phyloP scores from a whole-genome alignment of 1,140 invertebrate genomes.

The Fopius arisanus region DNA sequence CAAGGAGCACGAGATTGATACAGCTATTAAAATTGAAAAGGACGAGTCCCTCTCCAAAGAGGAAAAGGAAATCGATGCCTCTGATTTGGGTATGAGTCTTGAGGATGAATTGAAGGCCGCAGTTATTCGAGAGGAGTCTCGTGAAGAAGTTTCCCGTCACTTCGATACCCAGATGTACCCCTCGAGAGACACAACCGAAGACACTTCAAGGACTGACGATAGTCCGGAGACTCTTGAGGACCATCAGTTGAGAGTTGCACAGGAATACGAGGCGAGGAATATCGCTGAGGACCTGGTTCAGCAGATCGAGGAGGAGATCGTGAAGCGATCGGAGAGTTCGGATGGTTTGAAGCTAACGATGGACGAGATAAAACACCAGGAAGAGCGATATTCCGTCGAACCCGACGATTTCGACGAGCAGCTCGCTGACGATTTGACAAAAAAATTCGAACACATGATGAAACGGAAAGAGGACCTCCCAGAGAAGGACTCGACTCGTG shows the following conservation, averaged over 20 bases:
- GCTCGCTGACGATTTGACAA: conserved; percentile 55
- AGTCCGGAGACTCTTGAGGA: conserved; percentile 42
- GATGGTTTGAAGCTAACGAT: conserved; percentile 35
- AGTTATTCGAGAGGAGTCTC: conserved; percentile 40
- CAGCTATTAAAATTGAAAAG: conserved; percentile 47
- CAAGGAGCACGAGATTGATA: conserved; percentile 47
- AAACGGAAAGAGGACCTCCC: conserved; percentile 30
- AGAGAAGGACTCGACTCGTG: conserved; percentile 43
- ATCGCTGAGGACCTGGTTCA: conserved; percentile 54
- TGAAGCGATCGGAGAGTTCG: conserved; percentile 44
- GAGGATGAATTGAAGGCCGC: conserved; percentile 33
- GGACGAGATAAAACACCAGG: conserved; percentile 39
- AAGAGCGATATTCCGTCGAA: conserved; percentile 36
- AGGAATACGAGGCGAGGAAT: conserved; percentile 50
- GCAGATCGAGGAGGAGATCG: conserved; percentile 56
- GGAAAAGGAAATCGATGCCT: background rate
- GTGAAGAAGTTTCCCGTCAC: conserved; percentile 35
- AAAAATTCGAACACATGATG: conserved; percentile 53
- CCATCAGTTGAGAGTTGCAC: conserved; percentile 39
- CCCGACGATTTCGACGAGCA: conserved; percentile 49
- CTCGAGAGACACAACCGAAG: conserved; percentile 14
- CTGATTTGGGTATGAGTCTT: conserved; percentile 18
- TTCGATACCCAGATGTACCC: conserved; percentile 12
- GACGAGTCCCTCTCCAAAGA: conserved; percentile 35
- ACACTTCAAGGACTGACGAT: conserved; percentile 10